Evolutionary conservation across 2,797 vertebrate genomes (phyloP).

Genomic region (Enteromius radiatus): DNA sequence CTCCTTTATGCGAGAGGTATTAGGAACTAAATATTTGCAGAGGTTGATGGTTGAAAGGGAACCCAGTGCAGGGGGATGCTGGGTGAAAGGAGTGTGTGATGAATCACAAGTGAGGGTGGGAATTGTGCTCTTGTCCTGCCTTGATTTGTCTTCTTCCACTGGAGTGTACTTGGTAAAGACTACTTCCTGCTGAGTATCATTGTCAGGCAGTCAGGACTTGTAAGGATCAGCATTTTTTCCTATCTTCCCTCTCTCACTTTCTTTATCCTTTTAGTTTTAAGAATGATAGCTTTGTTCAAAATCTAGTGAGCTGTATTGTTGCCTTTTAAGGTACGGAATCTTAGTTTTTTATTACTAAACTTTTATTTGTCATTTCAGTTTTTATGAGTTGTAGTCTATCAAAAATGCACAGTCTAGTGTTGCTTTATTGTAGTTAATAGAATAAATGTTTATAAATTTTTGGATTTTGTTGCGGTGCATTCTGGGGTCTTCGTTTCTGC

Average conservation of each 20-base stretch:
- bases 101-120: conserved; percentile 14
- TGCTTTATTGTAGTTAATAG: background rate
- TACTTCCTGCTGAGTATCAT: conserved; percentile 36
- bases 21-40: conserved; percentile 29
- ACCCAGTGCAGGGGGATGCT: background rate
- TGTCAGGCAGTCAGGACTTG: conserved; percentile 16
- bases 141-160: conserved; percentile 21
- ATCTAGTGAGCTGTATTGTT: conserved; percentile 7
- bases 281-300: background rate
- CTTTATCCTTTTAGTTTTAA: conserved; percentile 8
- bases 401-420: background rate
- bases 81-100: conserved; percentile 7
- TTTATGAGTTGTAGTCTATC: background rate
- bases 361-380: background rate
- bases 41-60: conserved; percentile 27
- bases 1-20: conserved; percentile 29
- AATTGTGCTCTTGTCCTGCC: conserved; percentile 40
- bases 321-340: background rate
- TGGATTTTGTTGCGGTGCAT: no score
- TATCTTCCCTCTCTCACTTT: background rate
- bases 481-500: no score
- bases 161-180: conserved; percentile 28
- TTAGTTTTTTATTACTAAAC: background rate
- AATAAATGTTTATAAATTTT: background rate
- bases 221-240: conserved; percentile 25